phyloP scores from a whole-genome alignment of 1,140 invertebrate genomes.

The Drosophila neocordata region DNA sequence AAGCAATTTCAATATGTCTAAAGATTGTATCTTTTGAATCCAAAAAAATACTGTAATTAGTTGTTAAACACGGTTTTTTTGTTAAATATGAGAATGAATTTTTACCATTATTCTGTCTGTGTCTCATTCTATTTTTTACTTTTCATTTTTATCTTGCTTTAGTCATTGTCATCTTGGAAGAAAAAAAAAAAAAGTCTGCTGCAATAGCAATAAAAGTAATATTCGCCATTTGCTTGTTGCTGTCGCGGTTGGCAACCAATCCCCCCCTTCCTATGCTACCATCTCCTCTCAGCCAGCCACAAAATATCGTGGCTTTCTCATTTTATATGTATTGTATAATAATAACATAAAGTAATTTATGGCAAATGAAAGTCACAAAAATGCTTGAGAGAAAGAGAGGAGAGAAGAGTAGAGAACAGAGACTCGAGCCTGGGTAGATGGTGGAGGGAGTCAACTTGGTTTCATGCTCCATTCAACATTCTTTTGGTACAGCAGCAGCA shows the following conservation, averaged over 20 bases:
- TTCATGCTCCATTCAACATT: constrained; percentile 51
- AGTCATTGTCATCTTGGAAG: constrained; percentile 3
- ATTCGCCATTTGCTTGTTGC: constrained; percentile 48
- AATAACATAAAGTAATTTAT: constrained; percentile 69
- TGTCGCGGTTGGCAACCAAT: constrained; percentile 19
- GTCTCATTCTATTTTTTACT: neutral
- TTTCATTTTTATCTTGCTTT: neutral
- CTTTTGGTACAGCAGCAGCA: neutral
- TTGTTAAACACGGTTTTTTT: constrained; percentile 7
- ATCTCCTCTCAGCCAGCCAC: no score
- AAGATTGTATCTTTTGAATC: neutral
- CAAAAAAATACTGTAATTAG: neutral
- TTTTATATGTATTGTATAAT: constrained; percentile 67
- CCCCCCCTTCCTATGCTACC: no score
- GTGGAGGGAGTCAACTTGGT: constrained; percentile 30
- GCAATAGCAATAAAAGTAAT: constrained; percentile 54
- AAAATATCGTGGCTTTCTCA: constrained; percentile 15
- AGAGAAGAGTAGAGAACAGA: constrained; percentile 6
- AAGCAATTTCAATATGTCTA: no score
- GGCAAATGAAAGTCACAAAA: constrained; percentile 56
- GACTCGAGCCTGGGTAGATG: constrained; percentile 25
- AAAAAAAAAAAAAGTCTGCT: constrained; percentile 15
- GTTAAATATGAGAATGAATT: neutral
- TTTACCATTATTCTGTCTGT: neutral
- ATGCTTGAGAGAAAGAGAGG: neutral